A percentile compares a stretch with the other conserved stretches of the same genome.
These are phyloP conservation scores for Drosophila recens DNA, from an alignment of 2,888 invertebrate genomes.

Conservation along the genomic window DNA sequence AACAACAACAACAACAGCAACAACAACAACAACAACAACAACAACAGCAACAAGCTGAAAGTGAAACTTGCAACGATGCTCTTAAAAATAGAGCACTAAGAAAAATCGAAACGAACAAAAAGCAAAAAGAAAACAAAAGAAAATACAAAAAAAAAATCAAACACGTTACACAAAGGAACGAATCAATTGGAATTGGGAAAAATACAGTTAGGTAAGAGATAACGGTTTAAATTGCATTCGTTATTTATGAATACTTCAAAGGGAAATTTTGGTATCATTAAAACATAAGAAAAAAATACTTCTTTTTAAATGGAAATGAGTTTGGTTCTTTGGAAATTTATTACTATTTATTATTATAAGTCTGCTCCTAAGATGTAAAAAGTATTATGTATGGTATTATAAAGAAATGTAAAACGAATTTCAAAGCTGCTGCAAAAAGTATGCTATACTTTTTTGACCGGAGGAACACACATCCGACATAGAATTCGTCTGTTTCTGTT, in stretches of 20 bases:
- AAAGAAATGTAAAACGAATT: not conserved
- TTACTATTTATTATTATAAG: not conserved
- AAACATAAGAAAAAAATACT: too few species aligned
- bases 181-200: constrained; percentile 12
- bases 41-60: constrained; percentile 26
- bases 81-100: constrained; percentile 12
- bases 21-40: too few species aligned
- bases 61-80: constrained; percentile 33
- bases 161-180: constrained; percentile 7
- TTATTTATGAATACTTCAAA: not conserved
- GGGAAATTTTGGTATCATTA: too few species aligned
- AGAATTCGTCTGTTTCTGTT: too few species aligned
- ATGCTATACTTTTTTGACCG: not conserved
- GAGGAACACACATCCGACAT: too few species aligned
- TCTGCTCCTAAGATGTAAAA: not conserved
- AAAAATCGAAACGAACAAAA: constrained; percentile 6
- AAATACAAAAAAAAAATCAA: not conserved
- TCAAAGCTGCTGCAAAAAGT: constrained; percentile 1
- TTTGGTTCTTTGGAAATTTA: not conserved
- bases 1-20: constrained; percentile 18
- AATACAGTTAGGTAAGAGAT: constrained; percentile 1
- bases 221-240: not conserved
- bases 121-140: not conserved
- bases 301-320: too few species aligned
- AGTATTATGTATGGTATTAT: not conserved